Evolutionary conservation across 2,888 invertebrate species (phyloP), one percentile per base, ranked within the genome.

Genomic region (Steinernema carpocapsae): DNA sequence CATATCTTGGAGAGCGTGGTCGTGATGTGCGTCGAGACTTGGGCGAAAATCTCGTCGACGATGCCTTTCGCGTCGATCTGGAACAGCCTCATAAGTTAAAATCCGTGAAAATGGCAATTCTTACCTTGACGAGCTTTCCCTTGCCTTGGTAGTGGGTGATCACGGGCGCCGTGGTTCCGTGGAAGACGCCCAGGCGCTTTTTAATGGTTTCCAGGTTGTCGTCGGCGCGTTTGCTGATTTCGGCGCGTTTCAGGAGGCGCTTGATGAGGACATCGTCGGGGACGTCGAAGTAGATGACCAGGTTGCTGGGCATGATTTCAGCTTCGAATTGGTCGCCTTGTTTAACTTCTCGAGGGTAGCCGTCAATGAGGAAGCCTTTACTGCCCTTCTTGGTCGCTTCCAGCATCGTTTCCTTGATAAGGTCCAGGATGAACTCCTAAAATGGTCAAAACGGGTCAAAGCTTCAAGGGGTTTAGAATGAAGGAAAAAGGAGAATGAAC

Each of bases 161-260:
- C 74, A 97, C 94, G 79, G 92, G 92, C 78, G 93, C 92, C 80
- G 95, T 95, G 89, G 94, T 92, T 22, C 91, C 91, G 87, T 94
- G 92, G 90, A 97, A 99, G 73, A 95, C 97, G 79, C 92, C 91
- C 77, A 99, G 91, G 64, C 97, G 91, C 78, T 94, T 92, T 87
- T 93, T 93, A 86, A 99, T 95, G 45, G 96, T 95, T 80, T 93
- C 93, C 87, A 93, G 93, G 86, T 97, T 97, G 88, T 99, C 97
- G 87, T 99, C 97, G 0, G 92, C 92, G 48, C 95, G 91, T 45
- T 93, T 92, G 4, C 83, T 81, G 73, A 92, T 92, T 82, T 92
- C 90, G 0, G 93, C 94, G 79, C 95, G 91, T 0, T 91, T 91
- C 84, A 93, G 85, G 77, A 95, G 91, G 43, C 94, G 90, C 80